Evolutionary conservation across 2,113 vertebrate species (phyloP).

Genomic region (Macheiramphus alcinus): DNA sequence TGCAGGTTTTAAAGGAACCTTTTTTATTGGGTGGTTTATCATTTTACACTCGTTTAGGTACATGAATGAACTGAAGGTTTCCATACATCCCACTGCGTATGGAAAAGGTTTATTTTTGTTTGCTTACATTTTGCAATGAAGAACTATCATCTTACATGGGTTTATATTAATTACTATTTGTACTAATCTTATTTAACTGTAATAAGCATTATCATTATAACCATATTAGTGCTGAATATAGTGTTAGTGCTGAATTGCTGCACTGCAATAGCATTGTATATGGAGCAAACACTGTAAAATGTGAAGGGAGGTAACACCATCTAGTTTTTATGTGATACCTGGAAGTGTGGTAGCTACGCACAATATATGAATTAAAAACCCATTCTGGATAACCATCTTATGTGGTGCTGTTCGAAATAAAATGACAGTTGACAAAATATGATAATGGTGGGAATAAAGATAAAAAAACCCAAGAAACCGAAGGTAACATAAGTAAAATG

Average conservation of each 20-base stretch:
- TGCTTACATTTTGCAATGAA: neutral
- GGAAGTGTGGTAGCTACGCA: neutral
- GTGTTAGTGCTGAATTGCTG: neutral
- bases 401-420: neutral
- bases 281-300: neutral
- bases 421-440: neutral
- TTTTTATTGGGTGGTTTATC: neutral
- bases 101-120: neutral
- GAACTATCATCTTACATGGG: neutral
- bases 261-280: neutral
- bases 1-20: neutral
- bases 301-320: rapidly evolving
- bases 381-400: neutral
- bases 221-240: neutral
- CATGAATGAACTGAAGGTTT: neutral
- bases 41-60: neutral
- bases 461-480: neutral
- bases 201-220: neutral
- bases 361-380: neutral
- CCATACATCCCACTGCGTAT: neutral
- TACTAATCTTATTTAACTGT: neutral
- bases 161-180: neutral
- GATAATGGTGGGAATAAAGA: neutral
- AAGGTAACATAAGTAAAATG: neutral
- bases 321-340: neutral